These are phyloP conservation scores for Archips crataeganus DNA, from an alignment of 2,888 invertebrate species.

Conservation along the genomic window DNA sequence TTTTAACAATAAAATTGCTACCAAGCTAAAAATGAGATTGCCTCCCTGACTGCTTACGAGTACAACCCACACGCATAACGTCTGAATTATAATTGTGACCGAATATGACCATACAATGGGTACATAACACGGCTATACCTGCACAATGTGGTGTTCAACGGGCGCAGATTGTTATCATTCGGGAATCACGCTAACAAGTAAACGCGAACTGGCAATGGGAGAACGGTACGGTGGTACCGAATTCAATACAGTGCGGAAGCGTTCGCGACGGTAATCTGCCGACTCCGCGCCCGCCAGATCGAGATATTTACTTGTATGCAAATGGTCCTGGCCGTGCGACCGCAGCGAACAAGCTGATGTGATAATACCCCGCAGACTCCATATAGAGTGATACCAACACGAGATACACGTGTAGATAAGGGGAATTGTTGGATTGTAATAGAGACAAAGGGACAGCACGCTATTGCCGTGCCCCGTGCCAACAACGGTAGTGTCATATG, in stretches of 20 bases:
- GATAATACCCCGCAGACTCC: constrained; percentile 79
- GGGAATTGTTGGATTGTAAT: constrained; percentile 69
- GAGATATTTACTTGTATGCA: constrained; percentile 84
- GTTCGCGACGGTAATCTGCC: constrained; percentile 73
- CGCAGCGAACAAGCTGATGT: constrained; percentile 73
- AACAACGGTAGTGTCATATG: constrained; percentile 46
- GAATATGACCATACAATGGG: constrained; percentile 44
- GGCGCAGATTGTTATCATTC: constrained; percentile 74
- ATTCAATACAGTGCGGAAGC: constrained; percentile 82
- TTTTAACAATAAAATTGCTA: too few species aligned
- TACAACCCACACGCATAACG: constrained; percentile 40
- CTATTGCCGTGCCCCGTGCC: constrained; percentile 54
- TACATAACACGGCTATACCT: constrained; percentile 49
- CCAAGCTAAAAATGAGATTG: constrained; percentile 18
- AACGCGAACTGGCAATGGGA: constrained; percentile 75
- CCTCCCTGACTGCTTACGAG: background rate
- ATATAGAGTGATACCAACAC: constrained; percentile 81
- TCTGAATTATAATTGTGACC: constrained; percentile 43
- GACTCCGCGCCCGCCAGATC: constrained; percentile 70
- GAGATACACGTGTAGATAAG: constrained; percentile 81
- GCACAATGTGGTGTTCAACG: constrained; percentile 59
- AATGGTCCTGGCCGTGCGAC: constrained; percentile 81
- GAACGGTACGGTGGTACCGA: constrained; percentile 67
- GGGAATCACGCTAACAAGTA: constrained; percentile 81
- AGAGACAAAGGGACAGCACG: constrained; percentile 78